A percentile compares a stretch with the other conserved stretches of the same genome.
Conservation (phyloP, 2,113 vertebrate species). For the Rhinoderma darwinii region DNA sequence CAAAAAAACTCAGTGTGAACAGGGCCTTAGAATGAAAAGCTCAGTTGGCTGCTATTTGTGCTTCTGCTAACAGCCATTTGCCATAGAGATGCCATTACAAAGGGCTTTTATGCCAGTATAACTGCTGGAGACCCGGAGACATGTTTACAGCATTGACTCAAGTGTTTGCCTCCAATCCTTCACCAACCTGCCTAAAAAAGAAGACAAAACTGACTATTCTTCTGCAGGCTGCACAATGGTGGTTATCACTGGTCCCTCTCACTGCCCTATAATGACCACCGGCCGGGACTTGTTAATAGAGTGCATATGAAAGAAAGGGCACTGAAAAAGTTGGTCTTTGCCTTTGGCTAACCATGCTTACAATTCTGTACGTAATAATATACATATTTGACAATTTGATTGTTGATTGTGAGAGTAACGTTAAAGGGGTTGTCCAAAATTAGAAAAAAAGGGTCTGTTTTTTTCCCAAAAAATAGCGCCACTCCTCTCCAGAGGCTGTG, state of each 20-base stretch:
- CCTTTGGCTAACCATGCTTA: neutral
- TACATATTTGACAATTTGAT: too few species aligned
- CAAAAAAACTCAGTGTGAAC: too few species aligned
- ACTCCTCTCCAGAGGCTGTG: too few species aligned
- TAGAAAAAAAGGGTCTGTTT: too few species aligned
- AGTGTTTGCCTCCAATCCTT: constrained; percentile 25
- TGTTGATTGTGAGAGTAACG: too few species aligned
- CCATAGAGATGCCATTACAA: constrained; percentile 28
- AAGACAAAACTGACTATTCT: constrained; percentile 13
- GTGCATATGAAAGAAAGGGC: neutral
- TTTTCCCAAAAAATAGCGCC: too few species aligned
- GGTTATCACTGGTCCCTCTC: neutral
- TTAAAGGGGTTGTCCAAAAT: too few species aligned
- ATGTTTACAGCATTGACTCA: constrained; percentile 24
- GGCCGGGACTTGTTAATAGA: neutral
- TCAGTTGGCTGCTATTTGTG: neutral
- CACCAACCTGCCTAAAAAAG: neutral
- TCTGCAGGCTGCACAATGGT: neutral
- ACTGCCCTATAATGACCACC: neutral
- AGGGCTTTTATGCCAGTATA: neutral
- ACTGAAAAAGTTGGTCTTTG: neutral
- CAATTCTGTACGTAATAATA: too few species aligned
- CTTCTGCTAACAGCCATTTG: constrained; percentile 37
- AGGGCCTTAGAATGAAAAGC: neutral
- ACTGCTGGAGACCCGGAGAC: neutral